A percentile compares a stretch with the other conserved stretches of the same genome.
Evolutionary conservation across 2,888 invertebrate species (phyloP).

Genomic region (Platycnemis pennipes): DNA sequence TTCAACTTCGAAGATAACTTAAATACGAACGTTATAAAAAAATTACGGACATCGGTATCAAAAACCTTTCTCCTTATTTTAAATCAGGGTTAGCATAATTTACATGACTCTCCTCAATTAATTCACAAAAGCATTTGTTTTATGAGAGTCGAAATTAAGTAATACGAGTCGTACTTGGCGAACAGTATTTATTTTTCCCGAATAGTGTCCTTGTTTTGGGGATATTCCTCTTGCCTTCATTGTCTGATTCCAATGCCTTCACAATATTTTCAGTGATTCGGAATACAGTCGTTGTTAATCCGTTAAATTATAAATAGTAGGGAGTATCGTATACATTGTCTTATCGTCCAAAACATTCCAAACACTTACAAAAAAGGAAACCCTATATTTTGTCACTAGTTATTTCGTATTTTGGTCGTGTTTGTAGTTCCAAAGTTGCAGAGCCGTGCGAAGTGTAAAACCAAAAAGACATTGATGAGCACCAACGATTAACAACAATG

Average conservation of each 20-base stretch:
- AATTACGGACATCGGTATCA: background rate
- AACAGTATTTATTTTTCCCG: background rate
- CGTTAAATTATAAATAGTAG: conserved; percentile 17
- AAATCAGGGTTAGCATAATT: background rate
- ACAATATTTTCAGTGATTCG: background rate
- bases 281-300: conserved; percentile 4
- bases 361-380: conserved; percentile 44
- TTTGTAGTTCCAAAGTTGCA: conserved; percentile 51
- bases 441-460: conserved; percentile 43
- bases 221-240: conserved; percentile 14
- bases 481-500: conserved; percentile 56
- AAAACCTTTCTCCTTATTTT: background rate
- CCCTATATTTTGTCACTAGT: conserved; percentile 66
- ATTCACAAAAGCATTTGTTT: background rate
- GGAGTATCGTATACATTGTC: conserved; percentile 40
- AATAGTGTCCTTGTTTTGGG: background rate
- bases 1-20: background rate
- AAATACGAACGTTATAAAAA: background rate
- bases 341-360: conserved; percentile 47
- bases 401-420: conserved; percentile 60
- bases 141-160: background rate
- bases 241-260: background rate
- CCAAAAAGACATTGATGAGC: conserved; percentile 54
- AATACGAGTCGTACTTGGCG: background rate
- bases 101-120: background rate